Evolutionary conservation across 2,113 vertebrate genomes (phyloP).

Genomic region (Sorex fumeus): DNA sequence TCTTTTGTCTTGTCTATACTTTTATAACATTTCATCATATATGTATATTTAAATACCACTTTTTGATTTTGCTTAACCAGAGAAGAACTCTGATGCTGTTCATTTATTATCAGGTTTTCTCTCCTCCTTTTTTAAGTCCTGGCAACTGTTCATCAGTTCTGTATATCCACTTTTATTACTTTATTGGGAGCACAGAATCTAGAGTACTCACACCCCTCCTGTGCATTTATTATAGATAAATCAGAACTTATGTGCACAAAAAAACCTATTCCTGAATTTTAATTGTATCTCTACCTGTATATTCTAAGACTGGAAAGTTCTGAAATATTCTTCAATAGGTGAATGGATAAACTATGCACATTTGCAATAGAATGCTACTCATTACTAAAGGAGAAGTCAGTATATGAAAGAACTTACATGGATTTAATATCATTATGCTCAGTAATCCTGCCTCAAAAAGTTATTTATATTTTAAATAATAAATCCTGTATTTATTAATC

Average conservation of each 20-base stretch:
- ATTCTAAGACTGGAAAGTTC: not conserved
- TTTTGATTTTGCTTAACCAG: not conserved
- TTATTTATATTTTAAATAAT: slow-evolving; percentile 43
- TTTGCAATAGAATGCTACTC: slow-evolving; percentile 14
- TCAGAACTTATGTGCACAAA: slow-evolving; percentile 12
- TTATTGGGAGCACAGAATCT: slow-evolving; percentile 8
- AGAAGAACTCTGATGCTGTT: not conserved
- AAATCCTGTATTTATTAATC: slow-evolving; percentile 57
- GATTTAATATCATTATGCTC: slow-evolving; percentile 12
- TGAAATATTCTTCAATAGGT: slow-evolving; percentile 28
- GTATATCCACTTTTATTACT: slow-evolving; percentile 1
- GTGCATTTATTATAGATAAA: slow-evolving; percentile 44
- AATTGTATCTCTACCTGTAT: slow-evolving; percentile 18
- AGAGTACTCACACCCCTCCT: not conserved
- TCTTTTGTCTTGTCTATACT: slow-evolving; percentile 22
- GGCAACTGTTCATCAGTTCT: not conserved
- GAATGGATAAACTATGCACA: slow-evolving; percentile 30
- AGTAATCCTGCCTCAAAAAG: slow-evolving; percentile 46
- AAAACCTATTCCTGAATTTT: slow-evolving; percentile 35
- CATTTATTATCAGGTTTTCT: not conserved
- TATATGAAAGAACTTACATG: slow-evolving; percentile 32
- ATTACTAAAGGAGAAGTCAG: slow-evolving; percentile 25
- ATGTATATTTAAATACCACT: not conserved
- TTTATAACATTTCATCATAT: not conserved
- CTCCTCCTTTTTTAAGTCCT: not conserved